A percentile compares a stretch with the other conserved stretches of the same genome.
Conservation (phyloP, 1,140 invertebrate species). For the Leptinotarsa undecemlineata region DNA sequence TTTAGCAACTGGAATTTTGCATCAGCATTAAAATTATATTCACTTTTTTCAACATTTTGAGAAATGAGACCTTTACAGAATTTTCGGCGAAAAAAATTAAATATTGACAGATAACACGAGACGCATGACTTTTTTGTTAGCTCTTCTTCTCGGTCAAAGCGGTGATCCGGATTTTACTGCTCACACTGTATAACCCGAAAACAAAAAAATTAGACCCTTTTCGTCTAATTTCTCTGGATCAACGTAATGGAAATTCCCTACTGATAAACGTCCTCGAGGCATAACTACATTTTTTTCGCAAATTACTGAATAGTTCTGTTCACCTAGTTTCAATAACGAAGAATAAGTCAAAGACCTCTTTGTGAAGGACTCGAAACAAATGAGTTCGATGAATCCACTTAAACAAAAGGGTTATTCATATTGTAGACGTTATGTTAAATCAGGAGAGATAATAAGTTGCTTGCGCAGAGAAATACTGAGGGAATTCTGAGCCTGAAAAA, state of each 20-base stretch:
- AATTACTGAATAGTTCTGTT: constrained; percentile 9
- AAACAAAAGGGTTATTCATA: not conserved
- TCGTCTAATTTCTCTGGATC: too few species aligned
- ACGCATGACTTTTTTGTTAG: too few species aligned
- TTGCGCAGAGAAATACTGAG: not conserved
- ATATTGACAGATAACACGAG: too few species aligned
- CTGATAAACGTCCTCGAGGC: constrained; percentile 4
- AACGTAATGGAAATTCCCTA: constrained; percentile 4
- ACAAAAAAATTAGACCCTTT: too few species aligned
- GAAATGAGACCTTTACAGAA: too few species aligned
- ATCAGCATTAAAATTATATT: too few species aligned
- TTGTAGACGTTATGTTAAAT: not conserved
- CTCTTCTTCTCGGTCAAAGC: too few species aligned
- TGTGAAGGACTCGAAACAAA: not conserved
- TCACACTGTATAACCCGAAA: too few species aligned
- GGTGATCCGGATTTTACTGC: too few species aligned
- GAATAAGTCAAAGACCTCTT: not conserved
- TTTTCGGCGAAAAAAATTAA: too few species aligned
- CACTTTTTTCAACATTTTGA: too few species aligned
- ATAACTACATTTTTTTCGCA: constrained; percentile 2
- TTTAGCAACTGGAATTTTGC: too few species aligned
- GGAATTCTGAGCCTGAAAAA: not conserved
- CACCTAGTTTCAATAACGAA: not conserved
- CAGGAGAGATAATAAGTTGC: not conserved
- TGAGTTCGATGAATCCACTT: not conserved